Evolutionary conservation across 2,113 vertebrate species (phyloP), one percentile per base, ranked within the genome.

Genomic region (Pycnonotus jocosus): DNA sequence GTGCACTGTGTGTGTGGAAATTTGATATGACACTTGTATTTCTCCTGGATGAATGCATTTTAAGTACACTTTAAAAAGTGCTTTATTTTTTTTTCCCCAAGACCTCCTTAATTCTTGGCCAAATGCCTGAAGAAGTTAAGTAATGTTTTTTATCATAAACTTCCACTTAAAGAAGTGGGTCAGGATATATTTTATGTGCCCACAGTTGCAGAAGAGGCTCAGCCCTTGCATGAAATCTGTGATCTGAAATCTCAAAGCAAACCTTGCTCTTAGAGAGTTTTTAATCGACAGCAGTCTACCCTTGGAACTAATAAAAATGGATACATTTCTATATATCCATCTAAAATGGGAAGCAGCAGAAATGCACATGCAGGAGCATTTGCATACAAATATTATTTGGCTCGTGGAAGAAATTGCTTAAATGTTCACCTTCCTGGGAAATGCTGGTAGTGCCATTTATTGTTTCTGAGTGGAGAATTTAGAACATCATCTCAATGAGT

Each of bases 11-110:
- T 86, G 77, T 44, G 81, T 53, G 73, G 42, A 90, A 94, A 93
- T 91, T 82, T 78, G 73, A 95, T 90, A 80, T 68, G 90, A 94
- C 95, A 94, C 88, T 93, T 92, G 72, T 57, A 82, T 93, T 92
- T 94, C 79, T 93, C 92, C 79, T 94, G 96, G 74, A 94, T 95
- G 92, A 95, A 66, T 62, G 93, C 78, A 71, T 91, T 87, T 93
- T 83, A 93, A 95, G 70, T 28, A 81, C 58, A 74, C n/a, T 93
- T 92, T 66, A 81, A 90, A 93, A 96, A 85, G 65, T 64, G 57
- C 79, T 65, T 93, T 81, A 70, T 70, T 88, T 76, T 17, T 19
- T 90, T 64, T 15, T 2, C 6, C 47, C 51, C 60, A 88, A 83
- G 53, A 64, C 77, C 84, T 88, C 72, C 86, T 89, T 84, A 95